Evolutionary conservation across 1,140 invertebrate genomes (phyloP).

Genomic region (Littorina saxatilis): DNA sequence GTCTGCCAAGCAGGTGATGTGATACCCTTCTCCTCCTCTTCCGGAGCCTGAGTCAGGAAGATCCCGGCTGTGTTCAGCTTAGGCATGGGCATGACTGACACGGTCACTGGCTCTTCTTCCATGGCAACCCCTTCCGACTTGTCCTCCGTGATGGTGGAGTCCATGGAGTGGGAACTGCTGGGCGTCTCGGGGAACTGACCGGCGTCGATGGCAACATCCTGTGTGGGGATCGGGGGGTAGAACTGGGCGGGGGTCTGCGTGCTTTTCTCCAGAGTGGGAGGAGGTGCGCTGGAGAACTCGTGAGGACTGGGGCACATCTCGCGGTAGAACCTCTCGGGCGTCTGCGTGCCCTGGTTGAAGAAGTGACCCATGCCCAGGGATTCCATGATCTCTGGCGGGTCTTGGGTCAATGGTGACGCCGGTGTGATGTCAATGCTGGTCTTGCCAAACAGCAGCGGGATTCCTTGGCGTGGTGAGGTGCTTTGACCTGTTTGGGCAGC

Average conservation of each 20-base stretch:
- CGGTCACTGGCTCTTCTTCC: background rate
- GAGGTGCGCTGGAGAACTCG: constrained; percentile 24
- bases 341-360: constrained; percentile 37
- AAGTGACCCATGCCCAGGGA: constrained; percentile 36
- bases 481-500: no score
- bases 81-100: background rate
- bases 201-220: constrained; percentile 31
- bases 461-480: no score
- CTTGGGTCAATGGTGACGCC: constrained; percentile 20
- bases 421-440: constrained; percentile 1
- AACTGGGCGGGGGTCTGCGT: constrained; percentile 34
- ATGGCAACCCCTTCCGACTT: background rate
- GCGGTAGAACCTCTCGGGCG: constrained; percentile 30
- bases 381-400: constrained; percentile 31
- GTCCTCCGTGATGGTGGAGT: constrained; percentile 25
- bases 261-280: background rate
- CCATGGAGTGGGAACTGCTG: background rate
- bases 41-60: constrained; percentile 11
- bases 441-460: background rate
- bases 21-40: background rate
- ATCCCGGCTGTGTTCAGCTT: background rate
- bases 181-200: constrained; percentile 25
- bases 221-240: constrained; percentile 33
- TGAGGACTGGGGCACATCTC: constrained; percentile 37
- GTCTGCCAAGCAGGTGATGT: background rate